phyloP scores from a whole-genome alignment of 2,888 invertebrate genomes.

The Trachelus iudaicus region DNA sequence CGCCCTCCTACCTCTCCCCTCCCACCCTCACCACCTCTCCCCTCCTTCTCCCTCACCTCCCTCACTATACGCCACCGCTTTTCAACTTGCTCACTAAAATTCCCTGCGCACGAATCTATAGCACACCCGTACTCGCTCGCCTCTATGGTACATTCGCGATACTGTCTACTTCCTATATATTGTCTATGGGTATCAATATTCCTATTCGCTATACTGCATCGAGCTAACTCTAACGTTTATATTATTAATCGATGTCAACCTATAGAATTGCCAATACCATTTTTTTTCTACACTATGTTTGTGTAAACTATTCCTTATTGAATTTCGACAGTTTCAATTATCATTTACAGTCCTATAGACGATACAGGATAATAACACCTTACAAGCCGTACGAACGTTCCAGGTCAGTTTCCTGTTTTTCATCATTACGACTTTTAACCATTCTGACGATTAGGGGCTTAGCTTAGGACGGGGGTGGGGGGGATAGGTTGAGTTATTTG shows the following conservation, averaged over 20 bases:
- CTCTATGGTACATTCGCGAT: neutral
- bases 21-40: neutral
- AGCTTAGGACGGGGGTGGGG: conserved; percentile 40
- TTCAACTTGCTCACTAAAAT: neutral
- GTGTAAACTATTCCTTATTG: no score
- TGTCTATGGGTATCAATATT: neutral
- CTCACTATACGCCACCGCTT: neutral
- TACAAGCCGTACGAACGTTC: neutral
- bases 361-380: neutral
- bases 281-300: no score
- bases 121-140: neutral
- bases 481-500: conserved; percentile 14
- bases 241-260: no score
- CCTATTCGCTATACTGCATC: no score
- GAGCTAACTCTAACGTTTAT: no score
- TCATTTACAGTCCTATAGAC: no score
- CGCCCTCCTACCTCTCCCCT: conserved; percentile 15
- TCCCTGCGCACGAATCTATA: neutral
- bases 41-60: neutral
- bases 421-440: conserved; percentile 40
- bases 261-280: no score
- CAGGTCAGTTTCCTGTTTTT: conserved; percentile 37
- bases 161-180: neutral
- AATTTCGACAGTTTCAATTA: no score
- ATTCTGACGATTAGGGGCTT: conserved; percentile 25